These are phyloP conservation scores for Ennomos quercinarius DNA, from an alignment of 2,888 invertebrate species.

Conservation along the genomic window DNA sequence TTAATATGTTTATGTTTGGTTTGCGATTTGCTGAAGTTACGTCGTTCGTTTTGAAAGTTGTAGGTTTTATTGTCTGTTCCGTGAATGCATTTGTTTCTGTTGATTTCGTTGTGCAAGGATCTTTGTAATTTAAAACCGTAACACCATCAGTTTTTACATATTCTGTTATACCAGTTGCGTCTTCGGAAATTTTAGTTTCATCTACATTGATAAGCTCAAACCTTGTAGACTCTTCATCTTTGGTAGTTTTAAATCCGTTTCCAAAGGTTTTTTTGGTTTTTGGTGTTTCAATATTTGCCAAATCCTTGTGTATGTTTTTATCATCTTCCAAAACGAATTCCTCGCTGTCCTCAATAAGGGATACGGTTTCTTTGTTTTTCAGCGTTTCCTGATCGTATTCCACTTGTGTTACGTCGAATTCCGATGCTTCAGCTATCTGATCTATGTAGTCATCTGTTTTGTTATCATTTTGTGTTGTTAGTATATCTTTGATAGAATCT, in stretches of 20 bases:
- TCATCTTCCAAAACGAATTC: constrained; percentile 11
- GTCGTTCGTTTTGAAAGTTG: not conserved
- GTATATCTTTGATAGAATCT: constrained; percentile 9
- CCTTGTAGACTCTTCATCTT: not conserved
- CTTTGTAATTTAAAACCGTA: constrained; percentile 20
- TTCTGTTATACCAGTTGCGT: not conserved
- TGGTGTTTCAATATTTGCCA: too few species aligned
- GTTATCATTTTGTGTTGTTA: constrained; percentile 7
- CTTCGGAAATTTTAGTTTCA: not conserved
- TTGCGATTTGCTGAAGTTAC: constrained; percentile 6
- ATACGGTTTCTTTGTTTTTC: constrained; percentile 13
- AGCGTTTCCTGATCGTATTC: constrained; percentile 14
- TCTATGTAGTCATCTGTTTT: constrained; percentile 17
- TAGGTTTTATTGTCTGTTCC: not conserved
- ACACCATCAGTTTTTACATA: not conserved
- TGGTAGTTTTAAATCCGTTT: not conserved
- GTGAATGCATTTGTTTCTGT: not conserved
- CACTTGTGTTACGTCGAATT: constrained; percentile 10
- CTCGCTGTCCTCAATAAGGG: constrained; percentile 11
- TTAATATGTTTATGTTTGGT: constrained; percentile 16
- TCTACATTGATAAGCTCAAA: constrained; percentile 11
- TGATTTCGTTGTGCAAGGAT: constrained; percentile 21
- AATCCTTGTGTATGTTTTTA: not conserved
- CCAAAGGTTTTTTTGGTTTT: not conserved
- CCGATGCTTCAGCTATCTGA: constrained; percentile 35